Evolutionary conservation across 2,113 vertebrate species (phyloP), one percentile per base, ranked within the genome.

Genomic region (Prochilodus magdalenae): DNA sequence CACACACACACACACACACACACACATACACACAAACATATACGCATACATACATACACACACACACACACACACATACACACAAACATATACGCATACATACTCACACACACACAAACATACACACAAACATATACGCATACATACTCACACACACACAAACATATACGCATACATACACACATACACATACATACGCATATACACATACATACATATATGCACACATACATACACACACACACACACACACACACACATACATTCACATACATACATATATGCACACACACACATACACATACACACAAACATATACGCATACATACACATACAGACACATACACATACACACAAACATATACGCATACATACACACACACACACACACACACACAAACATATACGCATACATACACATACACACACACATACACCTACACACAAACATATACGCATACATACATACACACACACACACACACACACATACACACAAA

Each of bases 241-340:
- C 60, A 67, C 80, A 40, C 80, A 75, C 30, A 69, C 66, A 47
- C 44, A 72, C 70, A 40, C 55, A 71, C 20, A 14, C 40, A 26
- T 76, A 47, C 84, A 75, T n/a, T n/a, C 71, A 33, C 40, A 71
- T 26, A 71, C 72, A 26, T 15, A 67, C 65, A 26, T n/a, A n/a
- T n/a, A n/a, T n/a, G n/a, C n/a, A n/a, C 62, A 55, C 72, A 67
- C 59, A 29, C 72, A 66, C 60, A 67, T 72, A 40, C 80, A 75
- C 30, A 69, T 59, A 47, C 44, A 72, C 70, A 40, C 55, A 71
- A 15, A 14, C 40, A 26, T 76, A 47, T 80, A 75, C 71, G 26
- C 40, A 71, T 26, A 71, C 72, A 26, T 15, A 67, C 65, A 26
- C 62, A n/a, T 70, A 55, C 72, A 67, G 57, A 29, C 72, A 66